Percentiles rank a stretch among this genome's conserved stretches.
Conservation (phyloP, 2,888 invertebrate species). For the Eupithecia vulgata region DNA sequence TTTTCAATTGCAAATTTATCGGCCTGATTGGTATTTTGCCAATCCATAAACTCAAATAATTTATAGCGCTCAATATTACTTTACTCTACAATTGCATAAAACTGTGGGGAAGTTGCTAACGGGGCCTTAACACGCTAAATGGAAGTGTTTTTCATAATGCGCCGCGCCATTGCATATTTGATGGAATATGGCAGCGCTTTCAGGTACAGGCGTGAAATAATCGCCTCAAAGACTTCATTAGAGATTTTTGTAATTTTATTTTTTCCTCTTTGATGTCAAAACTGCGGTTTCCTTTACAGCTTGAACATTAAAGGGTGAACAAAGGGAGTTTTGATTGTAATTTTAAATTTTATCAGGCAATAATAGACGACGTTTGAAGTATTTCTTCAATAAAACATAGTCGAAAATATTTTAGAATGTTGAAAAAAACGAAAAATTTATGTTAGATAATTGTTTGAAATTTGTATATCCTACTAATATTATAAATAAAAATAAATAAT, state of each 20-base stretch:
- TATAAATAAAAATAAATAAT: too few species aligned
- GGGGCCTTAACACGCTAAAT: not conserved
- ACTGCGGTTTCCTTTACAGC: not conserved
- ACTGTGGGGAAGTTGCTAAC: not conserved
- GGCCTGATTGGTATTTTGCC: conserved; percentile 6
- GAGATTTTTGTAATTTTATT: not conserved
- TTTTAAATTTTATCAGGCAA: not conserved
- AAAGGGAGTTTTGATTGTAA: not conserved
- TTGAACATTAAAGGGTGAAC: not conserved
- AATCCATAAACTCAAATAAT: conserved; percentile 6
- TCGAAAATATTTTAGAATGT: not conserved
- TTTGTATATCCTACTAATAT: not conserved
- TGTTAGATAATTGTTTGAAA: not conserved
- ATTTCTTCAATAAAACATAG: too few species aligned
- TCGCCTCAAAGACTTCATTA: not conserved
- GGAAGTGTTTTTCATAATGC: conserved; percentile 1
- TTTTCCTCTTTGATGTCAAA: not conserved
- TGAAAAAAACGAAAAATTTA: too few species aligned
- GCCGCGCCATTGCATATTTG: not conserved
- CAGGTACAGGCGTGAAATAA: conserved; percentile 4
- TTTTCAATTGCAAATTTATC: not conserved
- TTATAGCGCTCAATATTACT: not conserved
- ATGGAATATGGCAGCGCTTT: conserved; percentile 1
- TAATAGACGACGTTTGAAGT: not conserved
- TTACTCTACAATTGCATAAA: conserved; percentile 4